A percentile compares a stretch with the other conserved stretches of the same genome.
These are phyloP conservation scores for Hipposideros larvatus DNA, from an alignment of 2,797 vertebrate genomes.

Conservation along the genomic window DNA sequence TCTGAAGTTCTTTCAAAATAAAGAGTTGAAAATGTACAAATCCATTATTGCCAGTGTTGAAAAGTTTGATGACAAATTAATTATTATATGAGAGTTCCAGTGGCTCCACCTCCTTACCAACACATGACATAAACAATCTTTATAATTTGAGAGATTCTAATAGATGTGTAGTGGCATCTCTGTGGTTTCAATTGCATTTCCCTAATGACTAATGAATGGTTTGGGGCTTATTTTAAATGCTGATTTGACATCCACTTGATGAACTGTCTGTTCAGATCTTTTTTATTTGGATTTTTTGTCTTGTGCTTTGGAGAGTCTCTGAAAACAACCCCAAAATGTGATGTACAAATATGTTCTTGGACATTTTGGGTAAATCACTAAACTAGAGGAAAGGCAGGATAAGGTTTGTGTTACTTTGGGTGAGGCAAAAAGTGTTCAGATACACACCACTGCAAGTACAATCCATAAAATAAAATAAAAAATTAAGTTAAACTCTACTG, in stretches of 20 bases:
- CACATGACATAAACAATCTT: not conserved
- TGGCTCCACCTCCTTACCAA: not conserved
- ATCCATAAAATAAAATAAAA: not conserved
- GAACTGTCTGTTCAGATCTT: too few relatives aligned
- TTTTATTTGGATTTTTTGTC: not conserved
- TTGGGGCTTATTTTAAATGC: not conserved
- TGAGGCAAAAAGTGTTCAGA: not conserved
- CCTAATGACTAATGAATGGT: not conserved
- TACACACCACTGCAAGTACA: not conserved
- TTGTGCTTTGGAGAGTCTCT: not conserved
- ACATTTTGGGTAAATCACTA: not conserved
- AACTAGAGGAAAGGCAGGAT: slow-evolving; percentile 1
- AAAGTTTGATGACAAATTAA: not conserved
- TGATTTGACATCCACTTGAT: not conserved
- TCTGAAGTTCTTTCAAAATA: not conserved
- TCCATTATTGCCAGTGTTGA: not conserved
- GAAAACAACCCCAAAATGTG: not conserved
- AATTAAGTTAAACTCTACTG: not conserved
- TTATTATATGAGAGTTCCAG: not conserved
- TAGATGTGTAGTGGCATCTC: not conserved
- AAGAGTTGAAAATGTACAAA: not conserved
- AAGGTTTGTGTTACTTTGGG: not conserved
- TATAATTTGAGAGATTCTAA: not conserved
- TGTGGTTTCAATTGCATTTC: not conserved
- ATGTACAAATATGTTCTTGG: not conserved